phyloP scores from a whole-genome alignment of 2,113 vertebrate species.

The Tor tambroides region DNA sequence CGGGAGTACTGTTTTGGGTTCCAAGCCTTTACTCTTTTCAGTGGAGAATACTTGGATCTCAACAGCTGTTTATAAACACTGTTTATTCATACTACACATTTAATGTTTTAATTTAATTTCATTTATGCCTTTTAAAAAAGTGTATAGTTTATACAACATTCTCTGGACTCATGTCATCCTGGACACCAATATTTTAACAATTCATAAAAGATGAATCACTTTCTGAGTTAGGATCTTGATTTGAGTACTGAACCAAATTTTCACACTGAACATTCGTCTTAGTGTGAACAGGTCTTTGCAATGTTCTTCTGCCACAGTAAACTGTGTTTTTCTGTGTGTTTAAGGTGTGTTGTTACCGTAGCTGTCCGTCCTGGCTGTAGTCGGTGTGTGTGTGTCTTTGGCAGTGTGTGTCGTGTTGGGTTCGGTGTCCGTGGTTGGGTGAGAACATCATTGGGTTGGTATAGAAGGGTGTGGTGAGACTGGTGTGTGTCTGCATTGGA shows the following conservation, averaged over 20 bases:
- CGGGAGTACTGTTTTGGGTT: too few species aligned
- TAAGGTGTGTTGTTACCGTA: slow-evolving; percentile 68
- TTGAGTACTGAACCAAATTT: background rate
- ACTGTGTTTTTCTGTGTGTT: background rate
- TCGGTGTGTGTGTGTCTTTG: slow-evolving; percentile 74
- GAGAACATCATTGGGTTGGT: slow-evolving; percentile 81
- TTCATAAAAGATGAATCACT: too few species aligned
- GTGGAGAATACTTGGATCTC: too few species aligned
- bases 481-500: slow-evolving; percentile 72
- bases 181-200: too few species aligned
- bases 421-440: slow-evolving; percentile 57
- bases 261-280: background rate
- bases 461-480: slow-evolving; percentile 79
- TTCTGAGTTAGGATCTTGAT: background rate
- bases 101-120: too few species aligned
- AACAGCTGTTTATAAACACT: too few species aligned
- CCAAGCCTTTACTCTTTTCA: too few species aligned
- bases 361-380: slow-evolving; percentile 77
- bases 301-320: background rate
- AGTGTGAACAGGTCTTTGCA: background rate
- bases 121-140: too few species aligned
- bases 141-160: too few species aligned
- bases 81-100: too few species aligned
- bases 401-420: slow-evolving; percentile 66
- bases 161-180: too few species aligned